These are phyloP conservation scores for Distichodus sexfasciatus DNA, from an alignment of 2,797 vertebrate species.

Conservation along the genomic window DNA sequence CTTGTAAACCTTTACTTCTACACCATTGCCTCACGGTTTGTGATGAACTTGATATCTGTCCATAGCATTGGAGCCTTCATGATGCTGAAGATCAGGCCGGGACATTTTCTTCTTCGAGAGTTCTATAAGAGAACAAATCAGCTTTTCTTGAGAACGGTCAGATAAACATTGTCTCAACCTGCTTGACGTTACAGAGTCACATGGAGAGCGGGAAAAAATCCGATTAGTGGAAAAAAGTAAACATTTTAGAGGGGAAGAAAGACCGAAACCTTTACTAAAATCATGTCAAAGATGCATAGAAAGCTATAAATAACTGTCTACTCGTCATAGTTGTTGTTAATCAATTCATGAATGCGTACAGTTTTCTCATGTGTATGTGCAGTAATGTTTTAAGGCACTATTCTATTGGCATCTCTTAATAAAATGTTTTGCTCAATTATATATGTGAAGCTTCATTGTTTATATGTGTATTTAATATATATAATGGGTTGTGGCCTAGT, in stretches of 20 bases:
- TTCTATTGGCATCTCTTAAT: constrained; percentile 87
- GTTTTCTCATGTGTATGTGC: constrained; percentile 80
- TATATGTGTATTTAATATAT: too few species aligned
- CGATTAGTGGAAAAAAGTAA: constrained; percentile 1
- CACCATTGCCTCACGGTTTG: background rate
- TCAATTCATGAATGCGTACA: constrained; percentile 71
- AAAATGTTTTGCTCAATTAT: constrained; percentile 83
- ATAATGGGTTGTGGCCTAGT: too few species aligned
- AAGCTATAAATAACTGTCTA: constrained; percentile 39
- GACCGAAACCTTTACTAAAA: constrained; percentile 26
- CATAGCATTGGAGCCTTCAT: background rate
- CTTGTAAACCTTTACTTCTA: background rate
- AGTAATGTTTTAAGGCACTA: constrained; percentile 70
- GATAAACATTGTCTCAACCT: constrained; percentile 3
- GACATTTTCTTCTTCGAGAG: constrained; percentile 15
- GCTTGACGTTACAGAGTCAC: constrained; percentile 15
- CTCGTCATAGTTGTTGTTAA: constrained; percentile 68
- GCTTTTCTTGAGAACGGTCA: constrained; percentile 1
- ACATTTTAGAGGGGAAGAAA: constrained; percentile 4
- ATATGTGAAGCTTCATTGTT: too few species aligned
- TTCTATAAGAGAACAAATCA: background rate
- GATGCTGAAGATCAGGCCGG: too few species aligned
- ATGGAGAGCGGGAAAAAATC: background rate
- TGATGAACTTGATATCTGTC: constrained; percentile 5
- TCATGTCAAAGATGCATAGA: constrained; percentile 12